These are phyloP conservation scores for Noctilio leporinus DNA, from an alignment of 2,113 vertebrate species.

Conservation along the genomic window DNA sequence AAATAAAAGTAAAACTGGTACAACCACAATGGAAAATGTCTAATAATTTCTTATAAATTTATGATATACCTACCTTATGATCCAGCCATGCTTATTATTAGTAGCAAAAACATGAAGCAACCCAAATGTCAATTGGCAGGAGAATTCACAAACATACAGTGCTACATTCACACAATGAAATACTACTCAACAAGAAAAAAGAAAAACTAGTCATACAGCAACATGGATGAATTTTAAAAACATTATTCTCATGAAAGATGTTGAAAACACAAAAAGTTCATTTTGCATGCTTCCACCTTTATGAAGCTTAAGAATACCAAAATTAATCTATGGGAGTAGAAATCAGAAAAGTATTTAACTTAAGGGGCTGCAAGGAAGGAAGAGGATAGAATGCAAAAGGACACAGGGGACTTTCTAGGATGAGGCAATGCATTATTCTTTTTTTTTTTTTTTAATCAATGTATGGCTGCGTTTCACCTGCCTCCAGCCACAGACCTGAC, in stretches of 20 bases:
- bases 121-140: neutral
- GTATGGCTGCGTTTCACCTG: too few species aligned
- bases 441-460: too few species aligned
- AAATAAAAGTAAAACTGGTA: neutral
- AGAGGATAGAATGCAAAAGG: neutral
- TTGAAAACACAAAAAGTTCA: neutral
- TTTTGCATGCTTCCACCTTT: neutral
- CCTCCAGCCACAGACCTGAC: too few species aligned
- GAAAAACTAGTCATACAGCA: neutral
- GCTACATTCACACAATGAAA: neutral
- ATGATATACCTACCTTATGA: neutral
- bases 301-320: neutral
- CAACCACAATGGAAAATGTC: too few species aligned
- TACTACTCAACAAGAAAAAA: neutral
- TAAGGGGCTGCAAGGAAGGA: neutral
- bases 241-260: neutral
- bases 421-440: neutral
- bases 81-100: neutral
- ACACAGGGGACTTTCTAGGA: neutral
- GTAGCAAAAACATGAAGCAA: neutral
- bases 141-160: neutral
- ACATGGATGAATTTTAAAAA: neutral
- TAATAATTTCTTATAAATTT: neutral
- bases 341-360: neutral
- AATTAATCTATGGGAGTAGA: neutral